Evolutionary conservation across 1,140 invertebrate genomes (phyloP).

Genomic region (Argopecten irradians): DNA sequence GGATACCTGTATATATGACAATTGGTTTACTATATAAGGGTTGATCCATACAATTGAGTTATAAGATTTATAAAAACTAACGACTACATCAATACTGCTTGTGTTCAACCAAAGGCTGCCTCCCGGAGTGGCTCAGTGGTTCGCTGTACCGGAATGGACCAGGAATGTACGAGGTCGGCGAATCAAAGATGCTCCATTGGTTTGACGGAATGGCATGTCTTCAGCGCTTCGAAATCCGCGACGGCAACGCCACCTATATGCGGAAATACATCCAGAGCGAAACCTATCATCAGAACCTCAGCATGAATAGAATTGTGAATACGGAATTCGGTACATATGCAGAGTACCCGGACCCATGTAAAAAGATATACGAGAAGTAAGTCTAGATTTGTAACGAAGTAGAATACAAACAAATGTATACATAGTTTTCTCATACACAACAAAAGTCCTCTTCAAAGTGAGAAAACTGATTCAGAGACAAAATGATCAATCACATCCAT

Average conservation of each 20-base stretch:
- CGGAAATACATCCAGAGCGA: slow-evolving; percentile 87
- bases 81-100: too few relatives aligned
- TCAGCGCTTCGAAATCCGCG: slow-evolving; percentile 82
- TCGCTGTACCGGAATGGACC: slow-evolving; percentile 90
- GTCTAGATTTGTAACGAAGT: too few relatives aligned
- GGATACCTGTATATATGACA: too few relatives aligned
- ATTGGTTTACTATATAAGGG: too few relatives aligned
- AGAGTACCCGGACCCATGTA: slow-evolving; percentile 78
- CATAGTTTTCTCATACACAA: too few relatives aligned
- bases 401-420: too few relatives aligned
- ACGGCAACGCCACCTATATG: slow-evolving; percentile 81
- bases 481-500: too few relatives aligned
- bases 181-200: slow-evolving; percentile 87
- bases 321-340: slow-evolving; percentile 88
- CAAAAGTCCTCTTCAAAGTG: too few relatives aligned
- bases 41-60: too few relatives aligned
- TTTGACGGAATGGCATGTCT: slow-evolving; percentile 92
- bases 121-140: slow-evolving; percentile 89
- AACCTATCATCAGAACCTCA: slow-evolving; percentile 85
- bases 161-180: slow-evolving; percentile 86
- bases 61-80: too few relatives aligned
- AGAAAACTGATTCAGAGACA: too few relatives aligned
- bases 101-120: too few relatives aligned
- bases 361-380: slow-evolving; percentile 75
- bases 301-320: slow-evolving; percentile 87